These are phyloP conservation scores for Adoxophyes honmai DNA, from an alignment of 1,140 invertebrate species.

Conservation along the genomic window DNA sequence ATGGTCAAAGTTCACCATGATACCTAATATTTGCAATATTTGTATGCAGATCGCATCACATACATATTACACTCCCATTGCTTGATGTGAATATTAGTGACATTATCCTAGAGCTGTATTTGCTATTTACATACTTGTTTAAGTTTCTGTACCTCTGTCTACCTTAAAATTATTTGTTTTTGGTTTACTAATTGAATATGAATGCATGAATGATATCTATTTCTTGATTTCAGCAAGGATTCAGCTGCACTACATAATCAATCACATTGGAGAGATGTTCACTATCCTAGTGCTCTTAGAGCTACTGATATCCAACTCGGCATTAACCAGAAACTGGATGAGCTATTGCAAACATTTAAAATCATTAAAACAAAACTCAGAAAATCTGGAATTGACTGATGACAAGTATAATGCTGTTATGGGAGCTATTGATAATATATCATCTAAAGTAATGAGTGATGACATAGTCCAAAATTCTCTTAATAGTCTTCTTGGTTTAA, in stretches of 20 bases:
- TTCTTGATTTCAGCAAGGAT: constrained; percentile 54
- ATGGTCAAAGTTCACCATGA: no score
- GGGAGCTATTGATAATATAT: constrained; percentile 51
- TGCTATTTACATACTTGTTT: no score
- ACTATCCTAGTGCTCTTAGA: constrained; percentile 57
- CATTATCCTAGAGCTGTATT: no score
- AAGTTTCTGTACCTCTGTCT: no score
- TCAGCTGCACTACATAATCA: constrained; percentile 65
- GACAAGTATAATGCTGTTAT: constrained; percentile 45
- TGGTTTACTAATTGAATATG: no score
- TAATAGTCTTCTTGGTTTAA: constrained; percentile 82
- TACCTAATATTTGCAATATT: no score
- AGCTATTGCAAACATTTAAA: constrained; percentile 53
- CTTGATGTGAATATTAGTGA: no score
- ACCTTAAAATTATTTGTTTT: no score
- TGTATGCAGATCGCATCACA: no score
- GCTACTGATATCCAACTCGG: constrained; percentile 54
- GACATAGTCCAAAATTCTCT: constrained; percentile 75
- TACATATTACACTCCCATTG: no score
- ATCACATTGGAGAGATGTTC: constrained; percentile 67
- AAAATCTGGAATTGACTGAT: constrained; percentile 39
- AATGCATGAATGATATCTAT: constrained; percentile 12
- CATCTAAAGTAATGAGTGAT: constrained; percentile 64
- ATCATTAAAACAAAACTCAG: constrained; percentile 25
- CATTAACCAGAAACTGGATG: constrained; percentile 53